Conservation (phyloP, 1,140 invertebrate genomes). For the Latrodectus geometricus region DNA sequence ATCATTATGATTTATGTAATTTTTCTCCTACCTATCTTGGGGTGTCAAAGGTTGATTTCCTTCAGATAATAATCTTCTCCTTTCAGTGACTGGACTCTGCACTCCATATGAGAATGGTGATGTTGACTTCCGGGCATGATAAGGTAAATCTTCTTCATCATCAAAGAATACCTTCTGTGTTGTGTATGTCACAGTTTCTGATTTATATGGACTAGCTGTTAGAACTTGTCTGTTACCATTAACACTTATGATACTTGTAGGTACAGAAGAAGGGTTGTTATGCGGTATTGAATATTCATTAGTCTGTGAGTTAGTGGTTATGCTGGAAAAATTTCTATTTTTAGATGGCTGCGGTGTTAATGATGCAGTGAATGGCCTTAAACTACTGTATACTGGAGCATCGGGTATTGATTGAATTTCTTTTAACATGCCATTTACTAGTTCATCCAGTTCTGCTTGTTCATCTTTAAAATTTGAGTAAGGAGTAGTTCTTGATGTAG, state of each 20-base stretch:
- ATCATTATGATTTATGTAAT: neutral
- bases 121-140: constrained; percentile 83
- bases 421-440: constrained; percentile 84
- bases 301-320: constrained; percentile 22
- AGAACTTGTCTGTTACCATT: constrained; percentile 55
- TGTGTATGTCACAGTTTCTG: neutral
- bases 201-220: constrained; percentile 10
- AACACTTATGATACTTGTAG: constrained; percentile 57
- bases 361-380: constrained; percentile 54
- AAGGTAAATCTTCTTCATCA: constrained; percentile 73
- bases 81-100: constrained; percentile 62
- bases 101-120: constrained; percentile 81
- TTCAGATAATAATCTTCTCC: constrained; percentile 68
- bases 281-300: constrained; percentile 21
- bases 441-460: constrained; percentile 76
- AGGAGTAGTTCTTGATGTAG: constrained; percentile 40
- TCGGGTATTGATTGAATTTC: constrained; percentile 83
- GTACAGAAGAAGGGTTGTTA: neutral
- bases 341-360: constrained; percentile 64
- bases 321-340: constrained; percentile 62
- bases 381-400: constrained; percentile 66
- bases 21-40: constrained; percentile 14
- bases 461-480: constrained; percentile 63
- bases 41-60: constrained; percentile 38
- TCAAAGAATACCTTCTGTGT: constrained; percentile 53